A percentile compares a stretch with the other conserved stretches of the same genome.
Conservation (phyloP, 2,797 vertebrate genomes). For the Nyctibius grandis region DNA sequence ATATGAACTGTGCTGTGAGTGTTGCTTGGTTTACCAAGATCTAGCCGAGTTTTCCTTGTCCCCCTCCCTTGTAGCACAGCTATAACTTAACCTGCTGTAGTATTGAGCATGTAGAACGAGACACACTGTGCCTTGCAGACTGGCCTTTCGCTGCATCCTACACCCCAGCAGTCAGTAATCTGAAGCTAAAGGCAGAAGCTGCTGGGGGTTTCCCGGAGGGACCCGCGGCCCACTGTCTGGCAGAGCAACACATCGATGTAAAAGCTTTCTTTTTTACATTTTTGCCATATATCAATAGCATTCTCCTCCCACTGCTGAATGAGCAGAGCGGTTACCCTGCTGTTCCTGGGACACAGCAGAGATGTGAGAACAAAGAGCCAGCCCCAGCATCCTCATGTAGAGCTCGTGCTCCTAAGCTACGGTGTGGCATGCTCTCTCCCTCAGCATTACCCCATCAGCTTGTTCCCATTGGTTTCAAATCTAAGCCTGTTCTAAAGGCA, state of each 20-base stretch:
- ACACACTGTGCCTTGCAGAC: no score
- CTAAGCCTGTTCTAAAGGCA: neutral
- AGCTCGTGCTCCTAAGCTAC: neutral
- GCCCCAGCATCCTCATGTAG: neutral
- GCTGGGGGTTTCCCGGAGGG: neutral
- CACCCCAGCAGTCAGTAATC: fast-evolving
- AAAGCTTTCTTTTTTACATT: neutral
- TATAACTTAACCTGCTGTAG: no score
- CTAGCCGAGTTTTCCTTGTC: fast-evolving
- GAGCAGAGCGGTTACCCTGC: neutral
- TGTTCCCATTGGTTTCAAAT: neutral
- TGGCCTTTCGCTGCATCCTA: neutral
- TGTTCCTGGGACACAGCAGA: neutral
- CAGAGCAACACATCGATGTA: no score
- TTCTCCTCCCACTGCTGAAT: neutral
- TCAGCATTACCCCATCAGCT: neutral
- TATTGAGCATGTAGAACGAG: fast-evolving
- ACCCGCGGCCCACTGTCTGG: no score
- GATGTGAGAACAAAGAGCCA: neutral
- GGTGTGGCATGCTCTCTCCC: neutral
- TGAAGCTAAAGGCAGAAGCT: fast-evolving
- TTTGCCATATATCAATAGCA: fast-evolving
- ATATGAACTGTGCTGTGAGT: neutral
- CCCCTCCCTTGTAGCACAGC: fast-evolving
- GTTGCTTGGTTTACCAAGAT: neutral